phyloP scores from a whole-genome alignment of 2,797 vertebrate species.

The Aphelocoma californica region DNA sequence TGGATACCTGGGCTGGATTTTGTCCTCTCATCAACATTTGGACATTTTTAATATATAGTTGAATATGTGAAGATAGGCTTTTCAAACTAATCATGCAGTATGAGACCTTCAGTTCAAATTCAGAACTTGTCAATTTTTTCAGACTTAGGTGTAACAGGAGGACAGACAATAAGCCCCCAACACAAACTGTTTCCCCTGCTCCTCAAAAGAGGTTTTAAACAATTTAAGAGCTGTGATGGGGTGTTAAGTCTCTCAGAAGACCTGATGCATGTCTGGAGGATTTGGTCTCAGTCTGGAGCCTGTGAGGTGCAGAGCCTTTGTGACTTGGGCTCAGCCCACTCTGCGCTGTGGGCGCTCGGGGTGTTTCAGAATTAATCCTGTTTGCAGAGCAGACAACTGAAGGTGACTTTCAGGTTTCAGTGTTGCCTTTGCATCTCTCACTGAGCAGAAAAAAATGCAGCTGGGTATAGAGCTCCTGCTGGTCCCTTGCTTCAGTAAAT shows the following conservation, averaged over 20 bases:
- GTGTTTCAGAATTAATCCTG: conserved; percentile 23
- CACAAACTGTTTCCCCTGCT: background rate
- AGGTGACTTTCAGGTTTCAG: conserved; percentile 30
- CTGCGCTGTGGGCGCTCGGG: background rate
- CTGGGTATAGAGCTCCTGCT: background rate
- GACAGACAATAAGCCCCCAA: background rate
- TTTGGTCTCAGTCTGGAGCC: background rate
- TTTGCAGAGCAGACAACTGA: background rate
- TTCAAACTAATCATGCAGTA: background rate
- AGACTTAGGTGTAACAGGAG: background rate
- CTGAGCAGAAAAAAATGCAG: background rate
- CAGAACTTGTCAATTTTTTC: background rate
- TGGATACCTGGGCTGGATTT: background rate
- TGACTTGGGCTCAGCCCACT: background rate
- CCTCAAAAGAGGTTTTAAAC: background rate
- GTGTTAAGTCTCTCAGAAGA: background rate
- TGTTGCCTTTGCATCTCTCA: background rate
- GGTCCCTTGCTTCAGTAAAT: background rate
- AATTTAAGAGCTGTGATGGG: background rate
- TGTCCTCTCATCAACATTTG: background rate
- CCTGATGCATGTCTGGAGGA: background rate
- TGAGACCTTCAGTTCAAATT: background rate
- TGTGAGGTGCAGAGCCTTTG: background rate
- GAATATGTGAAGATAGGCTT: background rate
- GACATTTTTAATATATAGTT: background rate